Evolutionary conservation across 64 coral and sea anemone species (phyloP), one percentile per base, ranked within the genome.

Genomic region (Hydrozoanthus tunicans): DNA sequence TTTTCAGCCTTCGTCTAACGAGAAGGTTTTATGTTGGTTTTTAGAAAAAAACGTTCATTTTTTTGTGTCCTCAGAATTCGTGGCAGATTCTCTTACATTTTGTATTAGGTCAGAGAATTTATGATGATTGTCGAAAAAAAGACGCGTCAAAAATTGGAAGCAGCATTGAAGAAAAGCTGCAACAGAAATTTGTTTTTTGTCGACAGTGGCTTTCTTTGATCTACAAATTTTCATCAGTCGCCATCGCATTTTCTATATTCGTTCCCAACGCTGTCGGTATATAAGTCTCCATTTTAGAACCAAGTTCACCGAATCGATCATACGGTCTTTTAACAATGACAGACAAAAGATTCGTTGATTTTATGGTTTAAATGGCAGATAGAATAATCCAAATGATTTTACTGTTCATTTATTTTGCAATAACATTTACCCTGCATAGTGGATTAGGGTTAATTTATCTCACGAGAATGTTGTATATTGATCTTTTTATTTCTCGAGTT

Each of bases 181-280:
- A 73, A 82, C 70, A 81, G 77, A 78, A 70, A 61, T 84, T 82
- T 77, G 69, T 90, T 90, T 84, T 90, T 90, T 83, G 78, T 93
- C 77, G 77, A 90, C 78, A 77, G 80, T 77, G 90, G 94, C 83
- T 90, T 73, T 90, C 70, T 58, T 90, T 63, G 94, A 71, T 71
- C 77, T 67, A 92, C 85, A 96, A 81, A 74, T 91, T 91, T 91
- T 43, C 55, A 83, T 7, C 81, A 62, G 79, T 90, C 51, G 43
- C 64, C 57, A 65, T 20, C 68, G 61, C 73, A 64, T 65, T 56
- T 74, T 71, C 75, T 93, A 56, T 61, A 58, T 56, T 55, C 53
- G 77, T 14, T 53, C 88, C 26, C 9, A 82, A 3, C 14, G 5
- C 53, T 26, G 52, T 8, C 11, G 5, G 10, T 59, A 43, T 43